Base-by-base conservation (phyloP, 2,888 invertebrate genomes). In the Gari tellinella region DNA sequence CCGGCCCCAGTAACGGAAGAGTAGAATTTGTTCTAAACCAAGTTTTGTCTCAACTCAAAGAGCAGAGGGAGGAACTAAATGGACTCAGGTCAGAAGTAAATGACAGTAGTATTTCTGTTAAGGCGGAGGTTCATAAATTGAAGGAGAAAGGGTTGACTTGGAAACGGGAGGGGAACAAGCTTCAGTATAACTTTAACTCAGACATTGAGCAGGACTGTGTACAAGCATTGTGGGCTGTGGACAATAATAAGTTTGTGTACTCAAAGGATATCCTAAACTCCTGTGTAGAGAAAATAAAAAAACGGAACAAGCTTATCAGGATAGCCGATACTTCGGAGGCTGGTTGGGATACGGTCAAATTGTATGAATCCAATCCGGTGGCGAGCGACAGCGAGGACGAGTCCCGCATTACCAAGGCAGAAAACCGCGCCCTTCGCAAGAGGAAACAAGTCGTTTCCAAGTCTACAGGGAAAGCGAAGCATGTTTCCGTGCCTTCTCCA, bases 341-440 rank as follows among this genome's bases (percentile, higher is more conserved):
- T 0, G 65, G 65, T 2, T 73, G 62, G 72, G 56, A 68, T 4
- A 69, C 57, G 0, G 69, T 64, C 1, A 23, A 40, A 1, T 38
- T 68, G n/a, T 68, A 77, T 40, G 51, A 55, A 26, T 14, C 31
- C 7, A n/a, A n/a, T n/a, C n/a, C n/a, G n/a, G n/a, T n/a, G n/a
- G n/a, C n/a, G n/a, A n/a, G n/a, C n/a, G n/a, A 56, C 68, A 12
- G 66, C 66, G 72, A 72, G 2, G 72, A 65, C 26, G 72, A 65
- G 25, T 19, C 38, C 2, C 41, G 56, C 19, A 64, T 68, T 38
- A 31, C 17, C 10, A 37, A 45, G 26, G 68, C 67, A 7, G 64
- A 72, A 31, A 41, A 23, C 2, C 15, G 67, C 2, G 67, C 76
- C n/a, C n/a, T 57, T 8, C 40, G 53, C 19, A 58, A 43, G 40